Conservation (phyloP, 2,113 vertebrate genomes). For the Microtus oregoni region DNA sequence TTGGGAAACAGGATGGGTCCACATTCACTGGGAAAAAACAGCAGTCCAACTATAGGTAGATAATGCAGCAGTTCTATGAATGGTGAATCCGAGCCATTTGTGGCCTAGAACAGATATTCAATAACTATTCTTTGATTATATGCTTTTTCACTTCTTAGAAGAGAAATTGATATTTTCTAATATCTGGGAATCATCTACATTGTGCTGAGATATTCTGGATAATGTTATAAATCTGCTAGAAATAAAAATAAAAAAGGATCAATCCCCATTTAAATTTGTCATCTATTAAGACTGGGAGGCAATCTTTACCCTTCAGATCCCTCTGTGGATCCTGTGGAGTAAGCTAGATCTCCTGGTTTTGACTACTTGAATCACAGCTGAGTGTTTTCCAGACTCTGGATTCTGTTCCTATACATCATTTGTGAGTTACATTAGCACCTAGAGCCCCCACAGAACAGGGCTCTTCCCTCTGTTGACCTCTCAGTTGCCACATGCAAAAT, state of each 20-base stretch:
- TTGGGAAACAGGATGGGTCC: background rate
- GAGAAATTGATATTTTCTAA: slow-evolving; percentile 8
- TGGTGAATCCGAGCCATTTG: background rate
- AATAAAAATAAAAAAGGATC: slow-evolving; percentile 39
- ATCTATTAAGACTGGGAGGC: background rate
- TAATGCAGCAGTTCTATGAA: background rate
- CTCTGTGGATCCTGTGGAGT: background rate
- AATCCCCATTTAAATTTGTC: slow-evolving; percentile 1
- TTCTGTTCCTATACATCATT: background rate
- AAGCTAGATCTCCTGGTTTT: background rate
- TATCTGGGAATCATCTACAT: background rate
- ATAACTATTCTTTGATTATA: background rate
- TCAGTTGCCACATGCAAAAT: background rate
- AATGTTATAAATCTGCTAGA: background rate
- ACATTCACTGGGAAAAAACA: background rate
- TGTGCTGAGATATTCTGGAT: background rate
- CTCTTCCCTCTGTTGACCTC: background rate
- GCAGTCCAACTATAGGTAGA: background rate
- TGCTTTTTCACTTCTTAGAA: slow-evolving; percentile 26
- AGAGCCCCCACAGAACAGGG: background rate
- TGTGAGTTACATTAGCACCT: background rate
- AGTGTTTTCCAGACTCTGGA: background rate
- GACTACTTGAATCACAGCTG: background rate
- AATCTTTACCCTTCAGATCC: background rate
- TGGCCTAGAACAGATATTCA: background rate